phyloP scores from a whole-genome alignment of 2,113 vertebrate genomes.

The Girardinichthys multiradiatus region DNA sequence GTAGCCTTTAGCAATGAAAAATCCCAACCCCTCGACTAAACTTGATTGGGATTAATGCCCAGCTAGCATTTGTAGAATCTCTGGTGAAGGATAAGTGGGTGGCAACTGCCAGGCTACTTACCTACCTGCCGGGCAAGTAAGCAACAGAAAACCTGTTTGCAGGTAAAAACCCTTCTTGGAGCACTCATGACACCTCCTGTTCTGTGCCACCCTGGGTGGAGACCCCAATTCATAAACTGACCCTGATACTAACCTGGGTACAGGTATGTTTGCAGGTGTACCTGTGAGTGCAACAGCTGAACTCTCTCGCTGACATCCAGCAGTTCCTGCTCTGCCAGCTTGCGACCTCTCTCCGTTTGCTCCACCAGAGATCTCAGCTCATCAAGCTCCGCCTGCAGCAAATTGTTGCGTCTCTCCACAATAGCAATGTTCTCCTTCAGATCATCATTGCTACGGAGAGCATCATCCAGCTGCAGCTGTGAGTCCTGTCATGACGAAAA shows the following conservation, averaged over 20 bases:
- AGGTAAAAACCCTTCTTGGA: no score
- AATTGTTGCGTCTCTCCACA: constrained; percentile 86
- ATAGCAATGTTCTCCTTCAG: constrained; percentile 87
- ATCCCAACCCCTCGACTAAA: no score
- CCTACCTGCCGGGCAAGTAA: no score
- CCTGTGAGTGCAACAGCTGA: constrained; percentile 90
- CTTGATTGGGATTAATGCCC: no score
- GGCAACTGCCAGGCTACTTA: no score
- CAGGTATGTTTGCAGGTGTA: constrained; percentile 32
- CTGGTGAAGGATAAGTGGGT: no score
- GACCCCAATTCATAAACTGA: no score
- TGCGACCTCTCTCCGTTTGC: constrained; percentile 86
- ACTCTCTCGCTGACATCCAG: constrained; percentile 89
- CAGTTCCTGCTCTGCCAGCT: constrained; percentile 90
- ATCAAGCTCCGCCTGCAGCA: constrained; percentile 87
- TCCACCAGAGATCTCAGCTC: constrained; percentile 86
- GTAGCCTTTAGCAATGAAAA: no score
- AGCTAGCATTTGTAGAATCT: no score
- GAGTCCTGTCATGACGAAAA: constrained; percentile 76
- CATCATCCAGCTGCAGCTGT: constrained; percentile 86
- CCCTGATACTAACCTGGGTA: neutral
- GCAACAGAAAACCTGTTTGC: no score
- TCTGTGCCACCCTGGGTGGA: neutral
- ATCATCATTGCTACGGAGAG: constrained; percentile 85
- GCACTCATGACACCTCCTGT: neutral